Base-by-base conservation (phyloP, 2,797 vertebrate species). In the Atherinosoma microstoma region DNA sequence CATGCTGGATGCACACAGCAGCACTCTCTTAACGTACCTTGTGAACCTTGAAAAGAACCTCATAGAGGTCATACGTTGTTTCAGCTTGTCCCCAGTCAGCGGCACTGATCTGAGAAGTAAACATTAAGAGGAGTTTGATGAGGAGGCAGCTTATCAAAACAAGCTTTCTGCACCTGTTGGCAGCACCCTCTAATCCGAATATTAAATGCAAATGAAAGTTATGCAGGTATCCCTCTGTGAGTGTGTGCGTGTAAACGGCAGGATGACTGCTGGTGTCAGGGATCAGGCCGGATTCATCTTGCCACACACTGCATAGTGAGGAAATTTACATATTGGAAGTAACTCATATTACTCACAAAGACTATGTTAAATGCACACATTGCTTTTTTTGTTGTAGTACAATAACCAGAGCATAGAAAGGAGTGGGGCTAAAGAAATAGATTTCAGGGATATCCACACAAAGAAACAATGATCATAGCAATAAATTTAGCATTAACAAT, bases 31-130 rank as follows among this genome's bases (percentile, higher is more conserved):
- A 22, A 91, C 94, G 2, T 94, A 99, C 97, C 97, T 97, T 97
- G 91, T 98, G 96, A 88, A 97, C 95, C 94, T 97, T 98, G 94
- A 97, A 97, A 64, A 98, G 95, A 93, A 97, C 97, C 96, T 98
- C 97, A 96, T 96, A 98, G 96, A 99, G 96, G 96, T 96, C 95
- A 93, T 98, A 97, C 72, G 94, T 92, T 68, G 95, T 96, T 92
- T 98, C 97, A 75, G 96, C 96, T 84, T 92, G 92, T 81, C 93
- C 92, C 97, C 97, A 99, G 89, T 98, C 96, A 73, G 94, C 88
- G 0, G 94, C 94, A 92, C 93, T 95, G 89, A 96, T 94, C 97
- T 98, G 82, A 38, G 88, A 74, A 83, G 74, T 72, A 91, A 47
- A 91, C 36, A 87, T 79, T 49, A 84, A 84, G 47, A 58, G 63